Base-by-base conservation (phyloP, 2,888 invertebrate species). In the Orchesella flavescens region DNA sequence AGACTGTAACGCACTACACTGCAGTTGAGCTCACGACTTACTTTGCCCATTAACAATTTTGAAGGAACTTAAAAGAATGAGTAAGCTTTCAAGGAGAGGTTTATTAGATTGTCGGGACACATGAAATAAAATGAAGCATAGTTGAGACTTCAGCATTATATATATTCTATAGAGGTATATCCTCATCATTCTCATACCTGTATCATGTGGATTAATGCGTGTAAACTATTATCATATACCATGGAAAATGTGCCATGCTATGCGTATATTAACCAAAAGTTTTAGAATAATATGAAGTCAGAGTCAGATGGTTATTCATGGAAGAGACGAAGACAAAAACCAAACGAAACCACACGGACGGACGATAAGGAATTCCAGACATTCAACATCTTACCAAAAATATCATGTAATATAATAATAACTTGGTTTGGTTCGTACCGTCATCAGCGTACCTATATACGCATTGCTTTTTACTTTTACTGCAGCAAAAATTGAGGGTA, bases 331-430 rank as follows among this genome's bases (percentile, higher is more conserved):
- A 75, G 9, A 43, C 17, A 61, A 59, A 75, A 75, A 43, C 17
- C 46, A n/a, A n/a, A n/a, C n/a, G n/a, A 61, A 81, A 81, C 73
- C 80, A 74, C 80, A 81, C 46, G 73, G 73, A 80, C 73, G 68
- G 72, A 74, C 53, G 63, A 61, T 46, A 15, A 77, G 68, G 49
- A 71, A 78, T 78, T 77, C 61, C 69, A 78, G 78, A 34, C 78
- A n/a, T n/a, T n/a, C n/a, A n/a, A n/a, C n/a, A 78, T 69, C 17
- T 69, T 55, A 63, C 68, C 68, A 68, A 68, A 66, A 49, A 68
- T 65, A 65, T 61, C 61, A 61, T 34, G 34, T 49, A 68, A 65
- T 10, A n/a, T n/a, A 46, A 10, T 65, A 65, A 49, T 68, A 46
- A 19, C 46, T 21, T 17, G 19, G 34, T 34, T 34, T 34, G n/a